Conservation (phyloP, 2,797 vertebrate genomes). For the Poeciliopsis gracilis region DNA sequence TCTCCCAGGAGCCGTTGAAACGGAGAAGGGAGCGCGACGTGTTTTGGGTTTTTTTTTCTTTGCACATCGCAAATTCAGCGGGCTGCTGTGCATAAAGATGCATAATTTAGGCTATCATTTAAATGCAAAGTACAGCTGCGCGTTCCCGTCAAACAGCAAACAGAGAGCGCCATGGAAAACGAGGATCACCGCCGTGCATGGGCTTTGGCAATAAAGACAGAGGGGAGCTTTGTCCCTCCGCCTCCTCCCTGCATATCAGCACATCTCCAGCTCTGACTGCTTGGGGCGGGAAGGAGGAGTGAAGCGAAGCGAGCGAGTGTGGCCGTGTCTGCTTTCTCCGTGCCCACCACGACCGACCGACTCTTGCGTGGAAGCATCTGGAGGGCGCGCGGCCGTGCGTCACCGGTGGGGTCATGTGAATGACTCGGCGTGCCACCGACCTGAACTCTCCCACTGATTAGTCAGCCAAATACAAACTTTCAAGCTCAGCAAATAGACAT, state of each 20-base stretch:
- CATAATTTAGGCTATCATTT: slow-evolving; percentile 65
- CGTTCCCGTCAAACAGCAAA: slow-evolving; percentile 51
- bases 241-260: slow-evolving; percentile 62
- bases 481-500: slow-evolving; percentile 27
- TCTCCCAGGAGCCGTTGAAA: slow-evolving; percentile 51
- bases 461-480: slow-evolving; percentile 27
- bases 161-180: slow-evolving; percentile 58
- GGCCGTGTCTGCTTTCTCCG: slow-evolving; percentile 30
- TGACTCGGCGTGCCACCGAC: slow-evolving; percentile 23
- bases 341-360: slow-evolving; percentile 34
- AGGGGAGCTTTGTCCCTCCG: slow-evolving; percentile 68
- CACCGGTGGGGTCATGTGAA: slow-evolving; percentile 27
- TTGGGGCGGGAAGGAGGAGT: slow-evolving; percentile 32
- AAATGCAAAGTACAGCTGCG: slow-evolving; percentile 65
- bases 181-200: slow-evolving; percentile 67
- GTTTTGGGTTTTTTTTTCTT: neutral
- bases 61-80: slow-evolving; percentile 53
- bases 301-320: slow-evolving; percentile 33
- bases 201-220: slow-evolving; percentile 66
- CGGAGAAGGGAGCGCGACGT: slow-evolving; percentile 37
- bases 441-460: slow-evolving; percentile 26
- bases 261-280: slow-evolving; percentile 60
- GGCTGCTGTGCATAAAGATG: slow-evolving; percentile 54
- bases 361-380: slow-evolving; percentile 18
- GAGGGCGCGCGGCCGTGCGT: slow-evolving; percentile 23